These are phyloP conservation scores for Hetaerina americana DNA, from an alignment of 1,140 invertebrate species.

Conservation along the genomic window DNA sequence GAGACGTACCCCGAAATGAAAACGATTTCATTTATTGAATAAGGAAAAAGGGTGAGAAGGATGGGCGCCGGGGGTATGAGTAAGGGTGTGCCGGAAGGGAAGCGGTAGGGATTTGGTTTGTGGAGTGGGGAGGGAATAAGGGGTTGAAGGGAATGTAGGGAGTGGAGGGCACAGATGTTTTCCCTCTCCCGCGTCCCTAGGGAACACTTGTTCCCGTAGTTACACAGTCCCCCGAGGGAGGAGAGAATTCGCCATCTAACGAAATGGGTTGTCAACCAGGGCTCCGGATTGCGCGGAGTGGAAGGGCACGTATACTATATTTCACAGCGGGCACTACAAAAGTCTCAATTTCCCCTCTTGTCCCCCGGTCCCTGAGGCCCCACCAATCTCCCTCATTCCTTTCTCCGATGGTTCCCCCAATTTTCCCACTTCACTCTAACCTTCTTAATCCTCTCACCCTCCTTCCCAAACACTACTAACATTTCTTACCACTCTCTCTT, in stretches of 20 bases:
- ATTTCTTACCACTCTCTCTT: too few species aligned
- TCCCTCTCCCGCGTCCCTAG: not conserved
- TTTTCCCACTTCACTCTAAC: too few species aligned
- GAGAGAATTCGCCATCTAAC: not conserved
- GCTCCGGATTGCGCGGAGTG: not conserved
- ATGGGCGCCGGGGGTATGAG: too few species aligned
- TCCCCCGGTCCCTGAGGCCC: too few species aligned
- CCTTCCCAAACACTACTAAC: too few species aligned
- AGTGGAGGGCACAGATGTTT: not conserved
- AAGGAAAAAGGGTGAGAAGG: too few species aligned
- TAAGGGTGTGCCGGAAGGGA: too few species aligned
- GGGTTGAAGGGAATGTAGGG: not conserved
- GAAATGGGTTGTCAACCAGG: conserved; percentile 10
- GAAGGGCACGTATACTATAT: not conserved
- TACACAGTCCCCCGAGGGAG: not conserved
- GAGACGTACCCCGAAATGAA: not conserved
- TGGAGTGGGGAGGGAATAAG: not conserved
- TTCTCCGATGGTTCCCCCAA: not conserved
- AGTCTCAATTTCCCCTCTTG: not conserved
- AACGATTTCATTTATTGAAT: not conserved
- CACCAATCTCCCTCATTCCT: not conserved
- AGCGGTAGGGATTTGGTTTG: too few species aligned
- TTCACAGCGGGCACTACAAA: not conserved
- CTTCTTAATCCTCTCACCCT: too few species aligned
- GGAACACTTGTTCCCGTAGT: conserved; percentile 5